These are phyloP conservation scores for Orussus abietinus DNA, from an alignment of 1,140 invertebrate genomes.

Conservation along the genomic window DNA sequence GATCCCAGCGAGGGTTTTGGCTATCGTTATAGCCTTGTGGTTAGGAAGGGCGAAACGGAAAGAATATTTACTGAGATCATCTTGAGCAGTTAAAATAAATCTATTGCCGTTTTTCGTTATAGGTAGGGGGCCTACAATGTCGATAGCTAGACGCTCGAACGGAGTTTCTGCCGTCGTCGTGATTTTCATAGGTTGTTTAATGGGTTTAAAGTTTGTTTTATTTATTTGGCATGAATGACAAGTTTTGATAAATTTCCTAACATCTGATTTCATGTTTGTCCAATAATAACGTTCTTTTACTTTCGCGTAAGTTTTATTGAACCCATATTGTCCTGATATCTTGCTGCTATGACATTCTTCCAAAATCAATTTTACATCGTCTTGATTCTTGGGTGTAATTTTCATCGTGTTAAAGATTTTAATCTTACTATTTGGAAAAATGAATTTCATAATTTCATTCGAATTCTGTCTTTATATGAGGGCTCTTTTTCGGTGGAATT, in stretches of 20 bases:
- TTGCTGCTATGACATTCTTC: constrained; percentile 23
- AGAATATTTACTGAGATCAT: constrained; percentile 42
- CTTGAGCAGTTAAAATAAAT: constrained; percentile 39
- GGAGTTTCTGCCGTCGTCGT: constrained; percentile 25
- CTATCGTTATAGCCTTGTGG: constrained; percentile 36
- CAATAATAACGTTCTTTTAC: constrained; percentile 25
- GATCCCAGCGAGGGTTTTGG: constrained; percentile 23
- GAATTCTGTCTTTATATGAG: background rate
- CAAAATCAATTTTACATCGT: constrained; percentile 19
- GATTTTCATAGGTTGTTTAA: constrained; percentile 24
- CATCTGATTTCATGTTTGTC: constrained; percentile 25
- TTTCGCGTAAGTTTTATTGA: constrained; percentile 22
- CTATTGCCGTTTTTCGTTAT: constrained; percentile 23
- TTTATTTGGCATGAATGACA: constrained; percentile 36
- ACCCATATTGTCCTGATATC: constrained; percentile 25
- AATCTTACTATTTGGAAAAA: background rate
- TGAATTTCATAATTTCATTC: background rate
- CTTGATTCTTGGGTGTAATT: background rate
- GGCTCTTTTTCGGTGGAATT: background rate
- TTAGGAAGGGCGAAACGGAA: constrained; percentile 32
- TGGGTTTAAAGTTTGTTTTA: constrained; percentile 27
- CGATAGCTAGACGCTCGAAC: constrained; percentile 26
- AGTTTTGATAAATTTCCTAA: constrained; percentile 31
- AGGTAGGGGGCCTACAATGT: constrained; percentile 34
- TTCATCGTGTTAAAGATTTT: background rate